phyloP scores from a whole-genome alignment of 2,797 vertebrate species.

The Moxostoma hubbsi region DNA sequence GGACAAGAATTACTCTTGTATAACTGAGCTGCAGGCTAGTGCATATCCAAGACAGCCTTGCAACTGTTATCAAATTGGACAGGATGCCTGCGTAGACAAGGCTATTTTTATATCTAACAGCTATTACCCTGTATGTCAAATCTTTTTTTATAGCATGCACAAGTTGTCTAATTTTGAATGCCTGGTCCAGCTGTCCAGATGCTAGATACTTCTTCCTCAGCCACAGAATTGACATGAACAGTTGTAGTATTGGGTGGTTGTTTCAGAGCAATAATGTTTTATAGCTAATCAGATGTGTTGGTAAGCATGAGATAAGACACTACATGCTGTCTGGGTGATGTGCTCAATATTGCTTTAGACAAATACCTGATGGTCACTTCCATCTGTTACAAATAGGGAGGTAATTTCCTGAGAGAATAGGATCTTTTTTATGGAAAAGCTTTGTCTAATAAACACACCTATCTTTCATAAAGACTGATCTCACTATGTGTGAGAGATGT shows the following conservation, averaged over 20 bases:
- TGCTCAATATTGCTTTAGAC: conserved; percentile 38
- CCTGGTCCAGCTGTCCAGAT: background rate
- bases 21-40: conserved; percentile 50
- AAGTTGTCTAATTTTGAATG: too few species aligned
- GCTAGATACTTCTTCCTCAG: background rate
- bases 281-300: background rate
- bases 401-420: conserved; percentile 53
- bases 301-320: conserved; percentile 47
- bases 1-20: conserved; percentile 60
- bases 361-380: conserved; percentile 39
- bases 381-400: conserved; percentile 60
- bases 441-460: conserved; percentile 59
- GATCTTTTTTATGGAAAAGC: conserved; percentile 37
- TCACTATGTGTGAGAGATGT: background rate
- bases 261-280: conserved; percentile 1
- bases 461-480: conserved; percentile 53
- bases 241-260: background rate
- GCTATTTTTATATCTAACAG: conserved; percentile 31
- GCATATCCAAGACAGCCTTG: background rate
- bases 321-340: conserved; percentile 51
- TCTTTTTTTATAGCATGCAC: background rate
- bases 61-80: conserved; percentile 16
- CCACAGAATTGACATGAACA: background rate
- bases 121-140: conserved; percentile 11
- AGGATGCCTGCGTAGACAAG: conserved; percentile 22